Evolutionary conservation across 2,797 vertebrate species (phyloP).

Genomic region (Danio jaintianensis): DNA sequence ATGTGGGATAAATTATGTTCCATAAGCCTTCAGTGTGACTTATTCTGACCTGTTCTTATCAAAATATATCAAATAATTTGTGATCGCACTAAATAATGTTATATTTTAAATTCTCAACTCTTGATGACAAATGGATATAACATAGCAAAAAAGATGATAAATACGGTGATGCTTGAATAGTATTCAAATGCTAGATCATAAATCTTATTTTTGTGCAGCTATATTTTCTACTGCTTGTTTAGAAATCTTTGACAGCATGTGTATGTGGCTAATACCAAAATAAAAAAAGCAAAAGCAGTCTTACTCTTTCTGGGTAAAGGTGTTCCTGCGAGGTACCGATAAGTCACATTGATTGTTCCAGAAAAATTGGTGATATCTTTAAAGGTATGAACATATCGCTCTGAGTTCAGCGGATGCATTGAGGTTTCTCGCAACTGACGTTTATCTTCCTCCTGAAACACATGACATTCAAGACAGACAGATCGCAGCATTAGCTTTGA

Average conservation of each 20-base stretch:
- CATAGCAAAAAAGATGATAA: background rate
- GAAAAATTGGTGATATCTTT: constrained; percentile 96
- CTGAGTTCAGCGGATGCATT: constrained; percentile 89
- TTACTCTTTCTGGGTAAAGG: constrained; percentile 94
- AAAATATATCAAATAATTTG: too few relatives aligned
- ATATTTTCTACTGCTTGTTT: background rate
- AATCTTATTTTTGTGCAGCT: background rate
- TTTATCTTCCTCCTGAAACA: constrained; percentile 91
- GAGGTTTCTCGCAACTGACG: constrained; percentile 89
- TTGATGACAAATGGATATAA: constrained; percentile 31
- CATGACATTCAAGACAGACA: constrained; percentile 9
- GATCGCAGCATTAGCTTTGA: background rate
- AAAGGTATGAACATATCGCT: constrained; percentile 91
- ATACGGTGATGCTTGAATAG: too few relatives aligned
- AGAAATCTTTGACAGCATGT: background rate
- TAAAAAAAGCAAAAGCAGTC: constrained; percentile 63
- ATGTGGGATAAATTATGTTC: too few relatives aligned
- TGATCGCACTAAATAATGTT: too few relatives aligned
- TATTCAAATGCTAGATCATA: background rate
- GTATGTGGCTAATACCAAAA: background rate
- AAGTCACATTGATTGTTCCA: constrained; percentile 95
- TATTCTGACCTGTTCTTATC: too few relatives aligned
- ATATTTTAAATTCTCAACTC: too few relatives aligned
- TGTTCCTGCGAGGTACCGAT: constrained; percentile 92
- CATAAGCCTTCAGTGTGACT: too few relatives aligned